Conservation (phyloP, 2,888 invertebrate genomes). For the Margaritifera margaritifera region DNA sequence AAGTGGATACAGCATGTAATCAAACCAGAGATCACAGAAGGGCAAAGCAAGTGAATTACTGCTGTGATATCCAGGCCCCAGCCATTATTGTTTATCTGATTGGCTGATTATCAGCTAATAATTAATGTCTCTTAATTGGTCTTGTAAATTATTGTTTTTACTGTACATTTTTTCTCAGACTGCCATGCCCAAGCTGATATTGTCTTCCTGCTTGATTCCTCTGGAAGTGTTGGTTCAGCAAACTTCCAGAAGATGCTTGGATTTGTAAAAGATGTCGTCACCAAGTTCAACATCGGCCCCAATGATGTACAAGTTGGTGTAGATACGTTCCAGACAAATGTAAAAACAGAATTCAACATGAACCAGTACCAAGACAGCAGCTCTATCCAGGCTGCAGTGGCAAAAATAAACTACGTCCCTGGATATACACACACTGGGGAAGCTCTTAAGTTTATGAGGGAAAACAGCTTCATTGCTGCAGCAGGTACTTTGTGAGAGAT, state of each 20-base stretch:
- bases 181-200: slow-evolving; percentile 59
- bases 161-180: slow-evolving; percentile 11
- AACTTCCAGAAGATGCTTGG: slow-evolving; percentile 56
- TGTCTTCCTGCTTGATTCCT: slow-evolving; percentile 59
- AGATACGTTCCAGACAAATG: slow-evolving; percentile 53
- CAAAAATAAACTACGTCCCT: slow-evolving; percentile 33
- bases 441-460: slow-evolving; percentile 45
- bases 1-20: too few relatives aligned
- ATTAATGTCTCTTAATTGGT: too few relatives aligned
- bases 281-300: slow-evolving; percentile 51
- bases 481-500: slow-evolving; percentile 24
- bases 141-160: too few relatives aligned
- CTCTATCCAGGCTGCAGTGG: slow-evolving; percentile 39
- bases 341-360: slow-evolving; percentile 53
- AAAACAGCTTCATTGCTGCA: slow-evolving; percentile 47
- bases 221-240: slow-evolving; percentile 53
- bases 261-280: slow-evolving; percentile 51
- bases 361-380: slow-evolving; percentile 36
- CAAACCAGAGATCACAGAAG: too few relatives aligned
- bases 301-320: slow-evolving; percentile 47
- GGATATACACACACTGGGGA: slow-evolving; percentile 55
- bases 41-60: too few relatives aligned
- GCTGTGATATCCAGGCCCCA: too few relatives aligned
- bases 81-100: too few relatives aligned
- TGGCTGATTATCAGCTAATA: too few relatives aligned